These are phyloP conservation scores for Agrotis exclamationis DNA, from an alignment of 2,888 invertebrate genomes.

Conservation along the genomic window DNA sequence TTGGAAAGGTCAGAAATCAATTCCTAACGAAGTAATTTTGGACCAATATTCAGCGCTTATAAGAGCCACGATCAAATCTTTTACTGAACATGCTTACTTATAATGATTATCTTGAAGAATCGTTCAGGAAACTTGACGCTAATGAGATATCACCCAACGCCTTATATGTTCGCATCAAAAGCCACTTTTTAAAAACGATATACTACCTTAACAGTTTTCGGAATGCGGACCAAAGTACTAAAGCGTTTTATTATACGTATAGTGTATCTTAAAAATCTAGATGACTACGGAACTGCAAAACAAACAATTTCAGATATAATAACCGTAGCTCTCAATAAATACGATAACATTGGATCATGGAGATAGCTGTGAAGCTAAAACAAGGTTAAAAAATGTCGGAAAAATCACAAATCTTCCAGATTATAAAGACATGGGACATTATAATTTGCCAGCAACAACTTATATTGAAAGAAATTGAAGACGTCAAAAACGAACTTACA, in stretches of 20 bases:
- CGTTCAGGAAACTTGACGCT: constrained; percentile 28
- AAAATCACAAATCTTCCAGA: constrained; percentile 10
- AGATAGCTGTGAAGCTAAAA: constrained; percentile 38
- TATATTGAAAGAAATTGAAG: constrained; percentile 19
- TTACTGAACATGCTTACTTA: constrained; percentile 4
- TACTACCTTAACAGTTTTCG: too few relatives aligned
- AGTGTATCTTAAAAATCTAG: constrained; percentile 21
- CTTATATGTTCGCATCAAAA: constrained; percentile 20
- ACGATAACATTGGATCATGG: constrained; percentile 27
- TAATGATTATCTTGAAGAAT: constrained; percentile 39
- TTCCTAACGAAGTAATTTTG: constrained; percentile 32
- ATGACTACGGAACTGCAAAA: constrained; percentile 28
- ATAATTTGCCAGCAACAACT: constrained; percentile 12
- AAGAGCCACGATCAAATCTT: constrained; percentile 29
- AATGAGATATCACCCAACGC: constrained; percentile 12
- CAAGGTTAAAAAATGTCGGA: constrained; percentile 17
- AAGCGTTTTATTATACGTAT: too few relatives aligned
- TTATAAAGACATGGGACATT: constrained; percentile 19
- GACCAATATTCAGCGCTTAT: constrained; percentile 37
- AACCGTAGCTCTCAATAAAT: constrained; percentile 36
- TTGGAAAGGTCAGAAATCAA: constrained; percentile 20
- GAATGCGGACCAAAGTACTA: too few relatives aligned
- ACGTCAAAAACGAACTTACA: neutral
- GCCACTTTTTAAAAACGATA: too few relatives aligned
- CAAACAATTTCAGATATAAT: constrained; percentile 35